phyloP scores from a whole-genome alignment of 2,113 vertebrate species.

The Cyrtonyx montezumae region DNA sequence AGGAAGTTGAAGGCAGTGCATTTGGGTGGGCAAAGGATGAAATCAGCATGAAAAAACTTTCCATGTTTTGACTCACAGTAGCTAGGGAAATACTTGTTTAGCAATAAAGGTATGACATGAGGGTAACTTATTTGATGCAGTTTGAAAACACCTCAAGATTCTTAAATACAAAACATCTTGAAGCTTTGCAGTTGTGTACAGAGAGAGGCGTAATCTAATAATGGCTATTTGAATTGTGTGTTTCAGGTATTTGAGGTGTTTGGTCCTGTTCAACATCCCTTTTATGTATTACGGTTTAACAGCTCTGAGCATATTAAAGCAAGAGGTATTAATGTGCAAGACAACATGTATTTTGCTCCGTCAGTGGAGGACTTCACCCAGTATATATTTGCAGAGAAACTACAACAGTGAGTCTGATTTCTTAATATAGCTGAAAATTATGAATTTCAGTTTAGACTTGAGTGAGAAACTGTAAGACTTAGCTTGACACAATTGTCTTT shows the following conservation, averaged over 20 bases:
- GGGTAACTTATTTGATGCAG: not conserved
- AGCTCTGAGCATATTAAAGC: slow-evolving; percentile 82
- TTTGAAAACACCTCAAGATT: not conserved
- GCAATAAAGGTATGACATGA: not conserved
- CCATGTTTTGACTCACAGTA: not conserved
- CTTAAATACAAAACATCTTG: not conserved
- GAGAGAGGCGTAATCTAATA: not conserved
- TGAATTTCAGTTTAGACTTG: not conserved
- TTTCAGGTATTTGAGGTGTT: slow-evolving; percentile 95
- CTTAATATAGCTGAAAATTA: not conserved
- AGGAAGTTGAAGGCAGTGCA: not conserved
- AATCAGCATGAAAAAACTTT: not conserved
- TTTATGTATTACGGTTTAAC: slow-evolving; percentile 92
- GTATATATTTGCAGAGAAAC: slow-evolving; percentile 89
- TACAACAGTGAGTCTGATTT: slow-evolving; percentile 79
- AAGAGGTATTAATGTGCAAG: slow-evolving; percentile 82
- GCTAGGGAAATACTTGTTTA: not conserved
- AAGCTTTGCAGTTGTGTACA: not conserved
- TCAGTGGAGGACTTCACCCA: slow-evolving; percentile 88
- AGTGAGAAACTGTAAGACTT: not conserved
- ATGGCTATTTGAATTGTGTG: not conserved
- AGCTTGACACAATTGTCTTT: not conserved
- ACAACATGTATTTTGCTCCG: slow-evolving; percentile 89
- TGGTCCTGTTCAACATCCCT: slow-evolving; percentile 91
- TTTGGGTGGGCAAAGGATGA: not conserved